Percentiles rank a stretch among this genome's conserved stretches.
Conservation (phyloP, 2,797 vertebrate species). For the Taenioides sp. region DNA sequence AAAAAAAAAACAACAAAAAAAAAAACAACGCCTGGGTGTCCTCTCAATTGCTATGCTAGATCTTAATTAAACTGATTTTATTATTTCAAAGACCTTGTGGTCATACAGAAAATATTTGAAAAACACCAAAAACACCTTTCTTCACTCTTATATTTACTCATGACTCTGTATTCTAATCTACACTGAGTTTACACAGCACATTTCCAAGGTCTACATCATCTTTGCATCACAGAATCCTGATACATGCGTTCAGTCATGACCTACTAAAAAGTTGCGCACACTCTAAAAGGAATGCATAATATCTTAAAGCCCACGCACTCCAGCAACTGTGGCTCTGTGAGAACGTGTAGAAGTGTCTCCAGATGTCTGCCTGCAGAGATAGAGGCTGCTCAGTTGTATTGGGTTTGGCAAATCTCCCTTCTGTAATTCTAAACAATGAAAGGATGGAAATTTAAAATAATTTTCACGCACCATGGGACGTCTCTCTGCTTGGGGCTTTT, state of each 20-base stretch:
- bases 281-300: slow-evolving; percentile 43
- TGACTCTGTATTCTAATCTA: slow-evolving; percentile 7
- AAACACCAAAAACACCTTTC: slow-evolving; percentile 15
- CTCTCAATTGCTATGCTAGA: no score
- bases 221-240: slow-evolving; percentile 53
- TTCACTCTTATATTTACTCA: slow-evolving; percentile 11
- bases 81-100: not conserved
- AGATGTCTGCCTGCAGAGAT: slow-evolving; percentile 1
- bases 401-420: slow-evolving; percentile 8
- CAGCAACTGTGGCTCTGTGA: slow-evolving; percentile 21
- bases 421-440: slow-evolving; percentile 19
- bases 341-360: slow-evolving; percentile 6
- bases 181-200: slow-evolving; percentile 37
- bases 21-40: no score
- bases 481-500: slow-evolving; percentile 2
- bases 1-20: no score
- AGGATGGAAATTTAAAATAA: slow-evolving; percentile 6
- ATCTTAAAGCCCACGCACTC: slow-evolving; percentile 37
- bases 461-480: not conserved
- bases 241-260: slow-evolving; percentile 41
- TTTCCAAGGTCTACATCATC: slow-evolving; percentile 55
- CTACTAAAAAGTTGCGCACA: slow-evolving; percentile 42
- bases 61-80: no score
- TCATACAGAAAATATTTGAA: not conserved
- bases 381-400: slow-evolving; percentile 19